Conservation (phyloP, 2,888 invertebrate species). For the Tetheella fluctuosa region DNA sequence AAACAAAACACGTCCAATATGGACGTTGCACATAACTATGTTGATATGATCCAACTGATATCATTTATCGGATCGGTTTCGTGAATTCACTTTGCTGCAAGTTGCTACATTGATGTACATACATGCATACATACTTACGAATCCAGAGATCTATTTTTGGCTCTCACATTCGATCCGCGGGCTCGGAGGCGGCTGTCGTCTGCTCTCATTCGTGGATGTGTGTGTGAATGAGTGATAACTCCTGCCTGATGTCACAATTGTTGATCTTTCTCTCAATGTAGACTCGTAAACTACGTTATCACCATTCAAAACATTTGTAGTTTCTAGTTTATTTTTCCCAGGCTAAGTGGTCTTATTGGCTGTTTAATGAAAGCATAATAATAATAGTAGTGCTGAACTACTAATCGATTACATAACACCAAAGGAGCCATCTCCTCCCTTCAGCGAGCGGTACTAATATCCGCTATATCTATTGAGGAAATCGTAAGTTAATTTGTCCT, state of each 20-base stretch:
- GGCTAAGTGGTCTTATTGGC: neutral
- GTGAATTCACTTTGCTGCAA: constrained; percentile 33
- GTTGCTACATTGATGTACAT: constrained; percentile 2
- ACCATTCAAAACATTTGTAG: constrained; percentile 5
- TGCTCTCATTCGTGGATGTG: constrained; percentile 50
- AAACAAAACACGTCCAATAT: constrained; percentile 21
- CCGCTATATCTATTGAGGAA: constrained; percentile 63
- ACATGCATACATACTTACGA: constrained; percentile 49
- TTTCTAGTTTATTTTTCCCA: neutral
- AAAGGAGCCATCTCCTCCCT: constrained; percentile 21
- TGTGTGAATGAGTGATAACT: constrained; percentile 34
- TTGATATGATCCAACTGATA: constrained; percentile 35
- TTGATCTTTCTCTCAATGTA: constrained; percentile 18
- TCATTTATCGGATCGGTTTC: constrained; percentile 40
- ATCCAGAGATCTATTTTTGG: constrained; percentile 57
- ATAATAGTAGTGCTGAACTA: neutral
- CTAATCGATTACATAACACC: constrained; percentile 43
- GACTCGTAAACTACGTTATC: constrained; percentile 9
- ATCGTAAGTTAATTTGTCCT: constrained; percentile 48
- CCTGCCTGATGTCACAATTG: constrained; percentile 31
- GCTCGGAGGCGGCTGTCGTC: constrained; percentile 46
- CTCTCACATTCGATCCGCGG: constrained; percentile 48
- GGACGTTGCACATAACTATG: constrained; percentile 20
- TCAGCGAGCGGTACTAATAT: constrained; percentile 24
- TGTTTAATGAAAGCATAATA: neutral